Conservation (phyloP, 2,113 vertebrate genomes). For the Columba livia region DNA sequence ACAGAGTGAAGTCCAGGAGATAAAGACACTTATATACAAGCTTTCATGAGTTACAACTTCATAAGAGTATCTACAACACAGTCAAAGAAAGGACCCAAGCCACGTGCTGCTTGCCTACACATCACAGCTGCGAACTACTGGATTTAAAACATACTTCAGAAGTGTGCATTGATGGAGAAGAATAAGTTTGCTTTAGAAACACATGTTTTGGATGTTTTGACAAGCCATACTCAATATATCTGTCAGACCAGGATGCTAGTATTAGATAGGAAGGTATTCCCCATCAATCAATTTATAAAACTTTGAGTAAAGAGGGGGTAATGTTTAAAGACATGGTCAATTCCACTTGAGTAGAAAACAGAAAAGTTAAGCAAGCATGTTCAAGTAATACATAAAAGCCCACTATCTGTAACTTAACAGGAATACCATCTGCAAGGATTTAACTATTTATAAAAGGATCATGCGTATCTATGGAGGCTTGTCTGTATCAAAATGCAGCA, state of each 20-base stretch:
- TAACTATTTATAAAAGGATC: not conserved
- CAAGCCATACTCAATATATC: not conserved
- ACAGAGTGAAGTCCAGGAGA: not conserved
- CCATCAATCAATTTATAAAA: not conserved
- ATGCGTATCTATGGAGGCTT: not conserved
- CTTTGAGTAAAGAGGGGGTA: not conserved
- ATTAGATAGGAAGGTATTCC: not conserved
- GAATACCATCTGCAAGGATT: not conserved
- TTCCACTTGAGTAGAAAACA: not conserved
- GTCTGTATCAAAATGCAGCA: not conserved
- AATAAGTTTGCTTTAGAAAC: not conserved
- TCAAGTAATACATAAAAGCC: not conserved
- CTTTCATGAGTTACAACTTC: not conserved
- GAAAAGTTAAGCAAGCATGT: not conserved
- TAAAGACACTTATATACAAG: not conserved
- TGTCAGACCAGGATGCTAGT: not conserved
- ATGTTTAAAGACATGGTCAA: not conserved
- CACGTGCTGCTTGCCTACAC: not conserved
- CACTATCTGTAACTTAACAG: not conserved
- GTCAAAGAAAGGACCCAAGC: not conserved
- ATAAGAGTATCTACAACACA: not conserved
- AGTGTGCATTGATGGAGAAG: not conserved
- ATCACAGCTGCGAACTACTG: not conserved
- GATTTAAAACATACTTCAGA: not conserved
- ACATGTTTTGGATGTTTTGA: not conserved